Evolutionary conservation across 2,113 vertebrate species (phyloP).

Genomic region (Clarias gariepinus): DNA sequence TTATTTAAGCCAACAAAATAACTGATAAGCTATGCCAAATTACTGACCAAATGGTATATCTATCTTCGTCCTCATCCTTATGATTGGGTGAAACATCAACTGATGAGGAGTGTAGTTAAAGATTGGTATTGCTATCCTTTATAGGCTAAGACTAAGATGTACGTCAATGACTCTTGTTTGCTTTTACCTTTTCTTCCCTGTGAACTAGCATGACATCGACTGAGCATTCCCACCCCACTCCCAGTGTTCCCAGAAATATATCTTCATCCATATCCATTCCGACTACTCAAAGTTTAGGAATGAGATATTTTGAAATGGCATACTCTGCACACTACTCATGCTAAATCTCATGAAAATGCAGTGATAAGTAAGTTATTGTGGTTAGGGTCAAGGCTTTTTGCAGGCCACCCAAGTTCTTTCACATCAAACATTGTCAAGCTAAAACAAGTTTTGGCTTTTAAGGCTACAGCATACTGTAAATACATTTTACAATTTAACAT

Average conservation of each 20-base stretch:
- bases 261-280: background rate
- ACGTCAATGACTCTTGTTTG: background rate
- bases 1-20: background rate
- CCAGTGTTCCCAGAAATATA: background rate
- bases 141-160: background rate
- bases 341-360: background rate
- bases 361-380: background rate
- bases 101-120: background rate
- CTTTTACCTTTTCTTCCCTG: background rate
- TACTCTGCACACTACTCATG: background rate
- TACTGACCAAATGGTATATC: background rate
- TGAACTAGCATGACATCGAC: background rate
- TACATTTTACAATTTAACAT: background rate
- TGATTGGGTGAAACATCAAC: background rate
- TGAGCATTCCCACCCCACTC: background rate
- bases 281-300: background rate
- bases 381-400: no score
- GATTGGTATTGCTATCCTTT: background rate
- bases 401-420: no score
- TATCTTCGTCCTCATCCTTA: background rate
- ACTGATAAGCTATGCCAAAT: background rate
- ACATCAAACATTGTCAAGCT: no score
- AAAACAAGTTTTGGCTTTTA: no score
- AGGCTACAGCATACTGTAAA: background rate
- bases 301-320: background rate